Conservation (phyloP, 2,888 invertebrate species). For the Miltochrista miniata region DNA sequence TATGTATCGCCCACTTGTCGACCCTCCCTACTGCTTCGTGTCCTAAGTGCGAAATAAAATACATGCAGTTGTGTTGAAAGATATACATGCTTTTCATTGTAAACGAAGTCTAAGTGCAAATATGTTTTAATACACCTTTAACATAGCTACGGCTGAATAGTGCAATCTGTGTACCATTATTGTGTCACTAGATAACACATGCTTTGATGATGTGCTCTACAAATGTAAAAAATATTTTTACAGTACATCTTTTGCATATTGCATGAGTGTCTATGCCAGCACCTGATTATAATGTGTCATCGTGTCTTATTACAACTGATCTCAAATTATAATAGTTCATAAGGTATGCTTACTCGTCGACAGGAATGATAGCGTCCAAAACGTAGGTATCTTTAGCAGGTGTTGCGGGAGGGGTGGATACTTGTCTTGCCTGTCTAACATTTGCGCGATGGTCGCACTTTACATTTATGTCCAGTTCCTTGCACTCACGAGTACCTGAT, state of each 20-base stretch:
- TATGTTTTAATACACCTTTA: conserved; percentile 16
- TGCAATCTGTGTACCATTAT: conserved; percentile 16
- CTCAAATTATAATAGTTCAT: conserved; percentile 1
- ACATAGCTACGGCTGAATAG: conserved; percentile 21
- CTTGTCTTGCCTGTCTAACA: conserved; percentile 86
- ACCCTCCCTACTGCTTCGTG: conserved; percentile 88
- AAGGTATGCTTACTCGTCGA: conserved; percentile 88
- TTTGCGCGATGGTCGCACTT: conserved; percentile 93
- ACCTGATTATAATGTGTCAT: conserved; percentile 29
- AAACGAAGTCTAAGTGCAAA: conserved; percentile 41
- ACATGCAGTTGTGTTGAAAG: conserved; percentile 79
- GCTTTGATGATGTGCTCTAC: conserved; percentile 43
- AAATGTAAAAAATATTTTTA: conserved; percentile 16
- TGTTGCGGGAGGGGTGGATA: conserved; percentile 74
- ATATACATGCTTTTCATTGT: conserved; percentile 59
- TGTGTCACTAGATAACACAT: conserved; percentile 41
- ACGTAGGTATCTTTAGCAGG: conserved; percentile 92
- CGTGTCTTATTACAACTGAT: conserved; percentile 9
- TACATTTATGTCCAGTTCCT: conserved; percentile 94
- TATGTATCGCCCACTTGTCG: conserved; percentile 95
- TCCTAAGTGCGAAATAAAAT: conserved; percentile 86
- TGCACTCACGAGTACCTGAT: conserved; percentile 91
- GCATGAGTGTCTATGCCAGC: conserved; percentile 42
- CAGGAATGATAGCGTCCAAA: conserved; percentile 91
- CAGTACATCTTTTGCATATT: conserved; percentile 24